These are phyloP conservation scores for Arctia plantaginis DNA, from an alignment of 2,888 invertebrate species.

Conservation along the genomic window DNA sequence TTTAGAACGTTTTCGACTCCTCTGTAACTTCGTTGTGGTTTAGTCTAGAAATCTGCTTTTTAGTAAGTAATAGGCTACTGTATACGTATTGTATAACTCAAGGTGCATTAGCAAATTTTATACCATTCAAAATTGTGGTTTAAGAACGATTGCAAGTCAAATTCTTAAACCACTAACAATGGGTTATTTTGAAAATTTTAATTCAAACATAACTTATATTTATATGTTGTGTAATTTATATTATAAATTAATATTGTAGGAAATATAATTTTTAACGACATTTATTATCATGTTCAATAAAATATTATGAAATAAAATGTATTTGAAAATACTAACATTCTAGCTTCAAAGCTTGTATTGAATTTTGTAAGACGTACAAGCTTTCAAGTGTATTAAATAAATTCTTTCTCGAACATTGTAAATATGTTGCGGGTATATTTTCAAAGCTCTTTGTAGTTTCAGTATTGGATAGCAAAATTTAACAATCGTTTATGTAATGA, in stretches of 20 bases:
- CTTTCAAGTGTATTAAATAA: conserved; percentile 37
- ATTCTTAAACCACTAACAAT: no score
- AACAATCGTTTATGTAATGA: not conserved
- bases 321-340: not conserved
- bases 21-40: no score
- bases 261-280: not conserved
- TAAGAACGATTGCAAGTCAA: no score
- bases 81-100: no score
- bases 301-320: not conserved
- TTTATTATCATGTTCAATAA: not conserved
- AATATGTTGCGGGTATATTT: not conserved
- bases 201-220: no score
- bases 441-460: not conserved
- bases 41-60: no score
- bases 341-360: not conserved
- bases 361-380: conserved; percentile 24
- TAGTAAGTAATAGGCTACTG: no score
- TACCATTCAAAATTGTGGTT: no score
- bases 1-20: no score
- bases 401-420: conserved; percentile 3
- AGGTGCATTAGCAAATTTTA: no score
- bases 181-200: no score
- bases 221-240: no score
- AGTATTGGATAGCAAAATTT: not conserved
- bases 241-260: not conserved